Base-by-base conservation (phyloP, 2,888 invertebrate species). In the Netelia melanura region DNA sequence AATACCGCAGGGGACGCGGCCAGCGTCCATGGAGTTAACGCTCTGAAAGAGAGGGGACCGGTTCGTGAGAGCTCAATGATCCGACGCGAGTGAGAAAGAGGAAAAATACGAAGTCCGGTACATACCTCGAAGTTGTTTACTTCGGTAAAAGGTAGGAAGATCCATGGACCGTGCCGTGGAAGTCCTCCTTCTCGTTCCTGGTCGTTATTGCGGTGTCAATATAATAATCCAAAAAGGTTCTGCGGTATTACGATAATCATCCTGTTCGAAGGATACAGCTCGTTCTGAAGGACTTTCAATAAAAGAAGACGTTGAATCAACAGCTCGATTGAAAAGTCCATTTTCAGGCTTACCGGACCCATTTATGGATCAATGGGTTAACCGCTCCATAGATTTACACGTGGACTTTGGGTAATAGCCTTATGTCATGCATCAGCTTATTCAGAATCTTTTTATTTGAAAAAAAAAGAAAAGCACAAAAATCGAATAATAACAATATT, bases 11-110 rank as follows among this genome's bases (percentile, higher is more conserved):
- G 44, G 64, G 77, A 77, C 71, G 56, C 38, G 38, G 38, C 38
- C 48, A 75, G 58, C 54, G 56, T 56, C 64, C 62, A 10, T 62
- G 43, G 68, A 56, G 54, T 70, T 70, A 68, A 83, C 74, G 83
- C 82, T 72, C 71, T 71, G 65, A 43, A 38, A 38, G 38, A 44
- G 77, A 67, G 30, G 61, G 52, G 83, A 83, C 83, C 83, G 83
- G 83, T 83, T 83, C 68, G 74, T 61, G 71, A 65, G 76, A 76
- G 82, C 83, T 83, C 83, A 74, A 83, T 79, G 83, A 83, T 83
- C 83, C 79, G 70, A 74, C 44, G 68, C 83, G 79, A 74, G 67
- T 67, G 64, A 67, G 78, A 67, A 70, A 70, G 70, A 76, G 44
- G 64, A 74, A 78, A 83, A 83, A 70, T 79, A 79, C 74, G 48